Evolutionary conservation across 2,888 invertebrate species (phyloP), one percentile per base, ranked within the genome.

Genomic region (Cerastoderma edule): DNA sequence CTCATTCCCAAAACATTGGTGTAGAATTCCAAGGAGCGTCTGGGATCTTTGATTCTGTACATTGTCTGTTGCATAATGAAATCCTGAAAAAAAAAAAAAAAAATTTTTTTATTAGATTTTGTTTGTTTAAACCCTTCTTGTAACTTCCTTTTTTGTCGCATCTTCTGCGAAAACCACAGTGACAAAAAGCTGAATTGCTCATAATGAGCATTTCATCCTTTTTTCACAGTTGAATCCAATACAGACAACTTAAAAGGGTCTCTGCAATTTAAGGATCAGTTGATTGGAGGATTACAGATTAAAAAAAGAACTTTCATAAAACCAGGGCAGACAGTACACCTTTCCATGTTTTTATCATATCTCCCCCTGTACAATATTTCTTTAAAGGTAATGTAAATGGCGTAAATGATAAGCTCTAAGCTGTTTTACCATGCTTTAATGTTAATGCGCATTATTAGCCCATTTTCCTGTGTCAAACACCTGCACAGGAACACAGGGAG

Each of bases 31-130:
- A 99, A 93, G 0, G 97, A 96, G 83, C 95, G 95, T 78, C 95
- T 95, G 0, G 98, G 98, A 92, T 99, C 98, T 91, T 98, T 98
- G 80, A 98, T 97, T 44, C 98, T 95, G 92, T 96, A 96, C 98
- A 99, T 99, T 0, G 98, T 98, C 94, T 99, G 98, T 94, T 98
- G 98, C 93, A 98, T 96, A 85, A 98, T 95, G 92, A 96, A 98
- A 73, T 96, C 97, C 96, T 97, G 93, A 39, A 79, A 78, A n/a
- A n/a, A n/a, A 10, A 30, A 39, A 44, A n/a, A 32, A 32, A 13
- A 50, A 50, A 16, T 50, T 8, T 50, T 6, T n/a, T 6, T n/a
- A 6, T n/a, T 10, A 50, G 22, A 16, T 50, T n/a, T n/a, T 39
- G 16, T 39, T 8, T 16, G 39, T 39, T 8, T 10, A 39, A 39